Conservation (phyloP, 64 coral and sea anemone genomes). For the Trachythela sp. region DNA sequence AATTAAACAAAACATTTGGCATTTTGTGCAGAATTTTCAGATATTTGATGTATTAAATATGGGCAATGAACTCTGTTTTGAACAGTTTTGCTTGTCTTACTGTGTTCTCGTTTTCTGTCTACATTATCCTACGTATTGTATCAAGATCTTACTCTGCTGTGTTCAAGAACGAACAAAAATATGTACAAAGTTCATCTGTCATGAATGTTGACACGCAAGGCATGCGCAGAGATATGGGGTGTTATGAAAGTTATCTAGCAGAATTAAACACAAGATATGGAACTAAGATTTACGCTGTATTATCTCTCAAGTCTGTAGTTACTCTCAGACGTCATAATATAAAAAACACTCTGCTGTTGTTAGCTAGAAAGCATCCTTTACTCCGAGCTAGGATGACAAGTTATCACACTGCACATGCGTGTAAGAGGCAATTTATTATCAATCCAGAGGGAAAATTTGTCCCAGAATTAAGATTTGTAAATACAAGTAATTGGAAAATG, state of each 20-base stretch:
- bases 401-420: not conserved
- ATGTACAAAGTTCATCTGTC: not conserved
- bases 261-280: not conserved
- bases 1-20: too few relatives aligned
- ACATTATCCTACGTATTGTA: not conserved
- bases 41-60: not conserved
- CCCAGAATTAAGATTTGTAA: not conserved
- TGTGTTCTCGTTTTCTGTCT: not conserved
- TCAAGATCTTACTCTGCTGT: not conserved
- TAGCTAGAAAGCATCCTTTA: not conserved
- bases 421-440: not conserved
- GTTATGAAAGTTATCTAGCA: not conserved
- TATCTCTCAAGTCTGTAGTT: not conserved
- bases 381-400: not conserved
- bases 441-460: not conserved
- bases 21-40: too few relatives aligned
- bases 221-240: not conserved
- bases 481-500: slow-evolving; percentile 5
- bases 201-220: not conserved
- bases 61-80: not conserved
- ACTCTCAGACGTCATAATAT: not conserved
- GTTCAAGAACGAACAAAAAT: not conserved
- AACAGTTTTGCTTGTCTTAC: not conserved
- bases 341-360: not conserved
- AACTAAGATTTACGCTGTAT: not conserved